Evolutionary conservation across 2,113 vertebrate species (phyloP), one percentile per base, ranked within the genome.

Genomic region (Poecile atricapillus): DNA sequence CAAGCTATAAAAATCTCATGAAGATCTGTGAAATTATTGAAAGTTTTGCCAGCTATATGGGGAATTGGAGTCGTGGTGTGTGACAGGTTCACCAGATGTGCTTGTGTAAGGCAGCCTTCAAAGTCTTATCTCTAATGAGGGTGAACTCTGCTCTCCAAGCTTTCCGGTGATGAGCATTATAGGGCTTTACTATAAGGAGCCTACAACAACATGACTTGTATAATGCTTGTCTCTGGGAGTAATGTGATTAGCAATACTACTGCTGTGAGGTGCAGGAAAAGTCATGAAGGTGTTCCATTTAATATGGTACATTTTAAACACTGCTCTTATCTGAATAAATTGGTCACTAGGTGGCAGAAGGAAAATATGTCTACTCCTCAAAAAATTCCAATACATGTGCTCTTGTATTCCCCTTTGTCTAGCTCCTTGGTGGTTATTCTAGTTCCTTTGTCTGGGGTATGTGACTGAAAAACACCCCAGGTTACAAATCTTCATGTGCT

Each of bases 271-370:
- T 28, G 22, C 60, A 87, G 44, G 46, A 86, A 59, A 27, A 73
- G 56, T 84, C 39, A 33, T 30, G 65, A 79, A 84, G 92, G 71
- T 80, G 74, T 87, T 93, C 71, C 46, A 39, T 80, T 77, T 95
- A 80, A 76, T 74, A 30, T 18, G 37, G 49, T 50, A 41, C 35
- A 44, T 93, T 82, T 93, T 59, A 89, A 82, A 91, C 2, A 1
- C 41, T 46, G 16, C 39, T 85, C 46, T 90, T 84, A 67, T 49
- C 71, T 62, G 64, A 93, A 80, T 83, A 83, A 70, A 55, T 56
- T 84, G 85, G 90, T 97, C 95, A 93, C 96, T 97, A 97, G 97
- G 83, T 97, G 97, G 96, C 96, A 97, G 96, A 89, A 96, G 69
- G 88, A 94, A 97, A 97, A 89, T 97, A 92, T 31, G 30, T 55